These are phyloP conservation scores for Therioaphis trifolii DNA, from an alignment of 2,888 invertebrate species.

Conservation along the genomic window DNA sequence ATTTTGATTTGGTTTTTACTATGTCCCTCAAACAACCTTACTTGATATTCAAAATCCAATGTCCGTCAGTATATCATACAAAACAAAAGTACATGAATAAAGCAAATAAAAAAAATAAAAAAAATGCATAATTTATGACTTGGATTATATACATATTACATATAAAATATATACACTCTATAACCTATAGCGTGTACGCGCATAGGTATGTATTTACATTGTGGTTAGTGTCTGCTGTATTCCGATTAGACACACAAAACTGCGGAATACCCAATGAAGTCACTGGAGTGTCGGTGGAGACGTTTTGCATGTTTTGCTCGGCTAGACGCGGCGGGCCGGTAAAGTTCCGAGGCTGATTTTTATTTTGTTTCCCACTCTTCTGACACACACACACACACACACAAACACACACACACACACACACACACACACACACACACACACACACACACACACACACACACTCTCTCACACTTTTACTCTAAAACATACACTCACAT, in stretches of 20 bases:
- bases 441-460: no score
- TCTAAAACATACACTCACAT: no score
- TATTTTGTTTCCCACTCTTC: neutral
- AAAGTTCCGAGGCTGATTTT: neutral
- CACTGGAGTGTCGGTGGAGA: neutral
- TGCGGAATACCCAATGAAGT: conserved; percentile 8
- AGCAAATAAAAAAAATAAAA: neutral
- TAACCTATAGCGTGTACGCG: no score
- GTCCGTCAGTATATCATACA: neutral
- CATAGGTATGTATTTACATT: neutral
- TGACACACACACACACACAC: no score
- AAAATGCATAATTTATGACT: conserved; percentile 26
- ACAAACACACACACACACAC: no score
- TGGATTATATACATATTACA: neutral
- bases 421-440: no score
- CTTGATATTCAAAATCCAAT: neutral
- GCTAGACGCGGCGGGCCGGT: conserved; percentile 20
- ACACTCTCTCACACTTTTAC: no score
- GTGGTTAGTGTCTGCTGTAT: neutral
- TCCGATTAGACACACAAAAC: no score
- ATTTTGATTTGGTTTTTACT: conserved; percentile 29
- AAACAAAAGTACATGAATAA: neutral
- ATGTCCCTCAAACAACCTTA: neutral
- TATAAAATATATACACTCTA: neutral
- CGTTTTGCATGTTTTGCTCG: conserved; percentile 50